Conservation (phyloP, 2,888 invertebrate genomes). For the Acleris literana region DNA sequence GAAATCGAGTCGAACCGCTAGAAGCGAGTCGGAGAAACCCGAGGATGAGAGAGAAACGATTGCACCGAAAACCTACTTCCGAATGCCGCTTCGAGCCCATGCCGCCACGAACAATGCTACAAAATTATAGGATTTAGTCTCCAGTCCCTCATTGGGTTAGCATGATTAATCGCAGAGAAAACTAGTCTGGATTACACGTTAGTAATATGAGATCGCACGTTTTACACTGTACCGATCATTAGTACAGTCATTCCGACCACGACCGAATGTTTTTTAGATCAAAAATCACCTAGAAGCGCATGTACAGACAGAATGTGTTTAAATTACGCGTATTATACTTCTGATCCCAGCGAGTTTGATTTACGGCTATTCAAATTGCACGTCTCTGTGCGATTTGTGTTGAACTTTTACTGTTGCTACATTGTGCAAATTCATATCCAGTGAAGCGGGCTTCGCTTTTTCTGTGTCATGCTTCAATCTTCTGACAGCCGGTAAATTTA, state of each 20-base stretch:
- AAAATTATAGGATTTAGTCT: slow-evolving; percentile 77
- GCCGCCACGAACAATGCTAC: slow-evolving; percentile 69
- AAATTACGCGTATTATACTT: slow-evolving; percentile 65
- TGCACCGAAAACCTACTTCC: slow-evolving; percentile 78
- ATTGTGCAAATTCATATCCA: slow-evolving; percentile 32
- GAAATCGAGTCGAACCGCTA: slow-evolving; percentile 15
- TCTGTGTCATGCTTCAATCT: neutral
- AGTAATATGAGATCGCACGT: slow-evolving; percentile 67
- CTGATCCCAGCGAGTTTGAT: slow-evolving; percentile 56
- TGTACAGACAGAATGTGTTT: slow-evolving; percentile 53
- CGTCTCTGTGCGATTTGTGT: slow-evolving; percentile 53
- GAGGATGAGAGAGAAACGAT: slow-evolving; percentile 57
- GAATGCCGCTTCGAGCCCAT: slow-evolving; percentile 57
- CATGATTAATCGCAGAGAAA: slow-evolving; percentile 79
- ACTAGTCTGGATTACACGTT: slow-evolving; percentile 67
- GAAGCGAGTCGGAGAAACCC: slow-evolving; percentile 54
- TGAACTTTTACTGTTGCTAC: slow-evolving; percentile 44
- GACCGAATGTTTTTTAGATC: slow-evolving; percentile 58
- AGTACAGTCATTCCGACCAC: slow-evolving; percentile 63
- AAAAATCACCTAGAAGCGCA: slow-evolving; percentile 57
- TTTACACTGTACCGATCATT: slow-evolving; percentile 63
- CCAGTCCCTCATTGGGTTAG: slow-evolving; percentile 71
- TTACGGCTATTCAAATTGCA: slow-evolving; percentile 55
- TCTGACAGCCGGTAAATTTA: slow-evolving; percentile 31
- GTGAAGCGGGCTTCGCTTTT: slow-evolving; percentile 3